Evolutionary conservation across 2,113 vertebrate genomes (phyloP), one percentile per base, ranked within the genome.

Genomic region (Lota lota): DNA sequence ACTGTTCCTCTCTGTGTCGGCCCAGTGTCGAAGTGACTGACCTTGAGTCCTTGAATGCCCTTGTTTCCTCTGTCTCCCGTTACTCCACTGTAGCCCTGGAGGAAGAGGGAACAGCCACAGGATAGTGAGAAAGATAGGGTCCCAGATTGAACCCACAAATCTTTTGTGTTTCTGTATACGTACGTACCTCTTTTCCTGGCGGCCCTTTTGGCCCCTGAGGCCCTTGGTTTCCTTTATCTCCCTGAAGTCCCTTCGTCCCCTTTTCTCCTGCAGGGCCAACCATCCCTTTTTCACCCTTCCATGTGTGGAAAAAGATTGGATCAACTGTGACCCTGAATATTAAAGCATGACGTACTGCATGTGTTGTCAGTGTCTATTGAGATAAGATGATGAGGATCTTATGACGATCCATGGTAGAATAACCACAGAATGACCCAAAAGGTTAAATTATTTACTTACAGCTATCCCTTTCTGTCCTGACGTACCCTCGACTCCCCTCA

Each of bases 241-340:
- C 91, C 51, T 79, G 75, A 28, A 28, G 4, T 51, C 90, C 92
- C 20, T 90, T 90, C 61, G 36, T 15, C 20, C 90, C 84, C 74
- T 33, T 83, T 22, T 68, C 66, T 54, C 89, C 92, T 58, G 24
- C 18, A 59, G 56, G 51, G 14, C 89, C 91, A 6, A 16, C 24
- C 40, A 47, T 73, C n/a, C 92, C 92, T 28, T 84, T 87, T 16
- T 88, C 74, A 68, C 90, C 92, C 92, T 93, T 24, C 40, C 40
- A 47, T 47, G 40, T 47, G 40, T 14, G 40, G 40, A 11, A 47
- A 56, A 75, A 84, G 54, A 18, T 14, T 68, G 14, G 62, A 18
- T 20, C 63, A 53, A 22, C 59, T 36, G 11, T 62, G 14, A 68
- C n/a, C n/a, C n/a, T n/a, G n/a, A n/a, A n/a, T n/a, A n/a, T n/a